Base-by-base conservation (phyloP, 2,797 vertebrate genomes). In the Anguilla anguilla region DNA sequence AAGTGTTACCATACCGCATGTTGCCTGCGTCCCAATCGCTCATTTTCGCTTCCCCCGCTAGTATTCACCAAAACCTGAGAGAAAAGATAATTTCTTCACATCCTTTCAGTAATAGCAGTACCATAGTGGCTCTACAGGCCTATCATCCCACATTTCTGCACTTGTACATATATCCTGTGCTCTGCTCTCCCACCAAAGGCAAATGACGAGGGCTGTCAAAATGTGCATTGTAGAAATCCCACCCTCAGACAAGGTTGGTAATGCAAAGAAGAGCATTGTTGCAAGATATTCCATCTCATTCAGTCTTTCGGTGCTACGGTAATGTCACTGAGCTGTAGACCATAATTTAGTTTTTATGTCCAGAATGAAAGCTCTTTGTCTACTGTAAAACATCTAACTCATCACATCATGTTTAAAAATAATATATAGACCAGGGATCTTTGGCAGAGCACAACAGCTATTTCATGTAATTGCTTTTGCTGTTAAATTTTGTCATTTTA, bases 1-100 rank as follows among this genome's bases (percentile, higher is more conserved):
- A 79, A 19, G 74, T 79, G 74, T 79, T 79, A 79, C 13, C 5
- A 19, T 17, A 79, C 35, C 74, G 79, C 74, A 79, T 79, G 74
- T 22, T 46, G 74, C 15, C 74, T 19, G n/a, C 6, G 39, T 79
- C 39, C 19, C 79, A 79, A 17, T 46, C 19, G 35, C 19, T 17
- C 35, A 43, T 43, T 39, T 43, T 79, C n/a, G 0, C 74, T 9
- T 39, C 35, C 35, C 43, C n/a, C 6, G n/a, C 64, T 28, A 9
- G n/a, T 43, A 3, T 17, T 6, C 5, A 46, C 17, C 39, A 6
- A 19, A 43, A 43, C 39, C 35, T 7, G 39, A 17, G 39, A 19
- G 1, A 17, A 17, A 15, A 6, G 10, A 72, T 28, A n/a, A 35
- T 35, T 2, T 46, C 35, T 22, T 46, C 39, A 79, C 11, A 3